These are phyloP conservation scores for Menidia beryllina DNA, from an alignment of 2,113 vertebrate species.

Conservation along the genomic window DNA sequence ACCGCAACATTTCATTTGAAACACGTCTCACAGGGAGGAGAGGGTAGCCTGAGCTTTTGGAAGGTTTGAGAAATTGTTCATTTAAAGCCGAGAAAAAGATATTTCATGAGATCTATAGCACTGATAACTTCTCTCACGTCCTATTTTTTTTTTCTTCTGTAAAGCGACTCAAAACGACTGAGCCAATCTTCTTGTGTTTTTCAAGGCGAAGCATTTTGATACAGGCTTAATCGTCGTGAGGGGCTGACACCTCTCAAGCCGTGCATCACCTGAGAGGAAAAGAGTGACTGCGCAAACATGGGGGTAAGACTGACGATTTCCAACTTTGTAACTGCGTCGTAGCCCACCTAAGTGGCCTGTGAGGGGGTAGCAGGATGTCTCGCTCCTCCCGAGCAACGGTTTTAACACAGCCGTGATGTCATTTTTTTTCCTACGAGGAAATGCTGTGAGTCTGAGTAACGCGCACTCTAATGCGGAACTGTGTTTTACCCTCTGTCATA, in stretches of 20 bases:
- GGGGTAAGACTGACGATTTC: constrained; percentile 80
- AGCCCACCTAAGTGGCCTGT: constrained; percentile 60
- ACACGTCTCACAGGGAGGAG: constrained; percentile 51
- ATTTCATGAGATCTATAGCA: neutral
- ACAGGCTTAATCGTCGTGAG: constrained; percentile 57
- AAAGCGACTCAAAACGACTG: constrained; percentile 26
- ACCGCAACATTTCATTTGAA: constrained; percentile 75
- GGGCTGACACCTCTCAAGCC: constrained; percentile 79
- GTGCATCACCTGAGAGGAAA: constrained; percentile 81
- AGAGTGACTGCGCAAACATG: constrained; percentile 84
- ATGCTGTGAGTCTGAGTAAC: constrained; percentile 70
- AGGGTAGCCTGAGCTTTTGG: constrained; percentile 43
- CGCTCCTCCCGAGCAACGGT: neutral
- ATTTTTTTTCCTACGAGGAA: constrained; percentile 35
- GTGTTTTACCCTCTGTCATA: constrained; percentile 52
- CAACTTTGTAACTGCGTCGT: constrained; percentile 63
- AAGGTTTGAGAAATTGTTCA: constrained; percentile 57
- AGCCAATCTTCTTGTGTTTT: constrained; percentile 57
- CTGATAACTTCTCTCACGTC: constrained; percentile 28
- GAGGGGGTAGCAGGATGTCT: constrained; percentile 3
- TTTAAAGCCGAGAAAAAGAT: constrained; percentile 23
- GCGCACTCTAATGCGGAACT: constrained; percentile 80
- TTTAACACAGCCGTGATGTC: constrained; percentile 37
- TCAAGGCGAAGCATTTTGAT: constrained; percentile 69
- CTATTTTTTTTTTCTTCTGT: constrained; percentile 36